Conservation (phyloP, 2,888 invertebrate genomes). For the Megaustenia siamemsis region DNA sequence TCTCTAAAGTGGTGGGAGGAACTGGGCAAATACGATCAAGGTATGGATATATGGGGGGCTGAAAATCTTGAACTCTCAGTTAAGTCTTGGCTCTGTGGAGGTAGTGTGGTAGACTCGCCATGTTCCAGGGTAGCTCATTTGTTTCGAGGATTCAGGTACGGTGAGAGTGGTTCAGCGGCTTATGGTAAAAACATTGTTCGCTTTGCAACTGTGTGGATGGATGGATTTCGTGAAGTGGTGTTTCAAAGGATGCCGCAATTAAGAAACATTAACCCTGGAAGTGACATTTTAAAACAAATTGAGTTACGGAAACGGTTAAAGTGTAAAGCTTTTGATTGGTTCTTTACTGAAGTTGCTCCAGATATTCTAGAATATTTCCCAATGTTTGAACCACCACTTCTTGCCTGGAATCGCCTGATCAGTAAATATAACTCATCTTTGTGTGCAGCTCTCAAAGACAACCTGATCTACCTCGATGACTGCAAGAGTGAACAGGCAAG, state of each 20-base stretch:
- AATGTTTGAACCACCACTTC: background rate
- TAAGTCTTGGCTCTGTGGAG: conserved; percentile 82
- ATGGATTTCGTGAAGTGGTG: conserved; percentile 30
- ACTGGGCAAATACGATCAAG: conserved; percentile 97
- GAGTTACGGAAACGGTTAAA: too few relatives aligned
- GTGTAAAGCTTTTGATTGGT: too few relatives aligned
- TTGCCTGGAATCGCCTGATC: background rate
- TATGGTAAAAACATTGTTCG: background rate
- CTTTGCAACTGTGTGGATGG: conserved; percentile 39
- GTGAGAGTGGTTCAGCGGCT: background rate
- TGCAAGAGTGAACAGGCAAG: too few relatives aligned
- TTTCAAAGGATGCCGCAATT: conserved; percentile 9
- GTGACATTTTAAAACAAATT: conserved; percentile 20
- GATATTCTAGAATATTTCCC: conserved; percentile 30
- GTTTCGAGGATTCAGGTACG: conserved; percentile 14
- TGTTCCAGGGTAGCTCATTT: conserved; percentile 64
- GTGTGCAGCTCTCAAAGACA: too few relatives aligned
- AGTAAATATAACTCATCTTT: background rate
- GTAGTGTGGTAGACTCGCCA: conserved; percentile 59
- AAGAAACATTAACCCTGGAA: background rate
- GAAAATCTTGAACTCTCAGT: conserved; percentile 96
- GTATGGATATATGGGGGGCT: conserved; percentile 99
- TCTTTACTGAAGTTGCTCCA: too few relatives aligned
- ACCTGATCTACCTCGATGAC: too few relatives aligned
- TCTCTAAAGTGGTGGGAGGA: conserved; percentile 94